Percentiles rank a stretch among this genome's conserved stretches.
Conservation (phyloP, 2,888 invertebrate species). For the Tuberolachnus salignus region DNA sequence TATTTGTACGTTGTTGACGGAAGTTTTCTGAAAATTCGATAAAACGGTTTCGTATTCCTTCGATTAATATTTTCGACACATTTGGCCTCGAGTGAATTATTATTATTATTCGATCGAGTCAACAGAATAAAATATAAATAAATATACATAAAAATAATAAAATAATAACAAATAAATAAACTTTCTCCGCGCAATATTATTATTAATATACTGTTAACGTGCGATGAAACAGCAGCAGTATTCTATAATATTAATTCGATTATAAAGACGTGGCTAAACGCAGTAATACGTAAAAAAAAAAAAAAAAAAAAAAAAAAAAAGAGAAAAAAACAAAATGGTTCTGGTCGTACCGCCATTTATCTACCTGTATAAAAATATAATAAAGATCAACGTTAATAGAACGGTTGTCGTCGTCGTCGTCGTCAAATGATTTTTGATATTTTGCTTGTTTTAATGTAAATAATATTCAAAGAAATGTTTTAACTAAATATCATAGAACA, state of each 20-base stretch:
- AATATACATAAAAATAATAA: too few relatives aligned
- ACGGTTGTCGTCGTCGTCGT: too few relatives aligned
- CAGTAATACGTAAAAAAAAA: neutral
- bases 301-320: neutral
- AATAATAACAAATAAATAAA: conserved; percentile 17
- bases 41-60: neutral
- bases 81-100: conserved; percentile 29
- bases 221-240: neutral
- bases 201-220: conserved; percentile 11
- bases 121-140: conserved; percentile 24
- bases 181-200: conserved; percentile 24
- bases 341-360: too few relatives aligned
- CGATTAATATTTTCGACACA: conserved; percentile 2
- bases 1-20: conserved; percentile 7
- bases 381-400: neutral
- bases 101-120: conserved; percentile 23
- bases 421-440: too few relatives aligned
- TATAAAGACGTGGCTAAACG: neutral
- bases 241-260: conserved; percentile 25
- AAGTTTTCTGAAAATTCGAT: conserved; percentile 37
- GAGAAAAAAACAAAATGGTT: neutral
- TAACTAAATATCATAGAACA: neutral
- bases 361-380: neutral
- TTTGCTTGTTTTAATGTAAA: too few relatives aligned
- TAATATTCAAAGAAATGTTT: neutral